These are phyloP conservation scores for Drosophila affinis DNA, from an alignment of 2,888 invertebrate genomes.

Conservation along the genomic window DNA sequence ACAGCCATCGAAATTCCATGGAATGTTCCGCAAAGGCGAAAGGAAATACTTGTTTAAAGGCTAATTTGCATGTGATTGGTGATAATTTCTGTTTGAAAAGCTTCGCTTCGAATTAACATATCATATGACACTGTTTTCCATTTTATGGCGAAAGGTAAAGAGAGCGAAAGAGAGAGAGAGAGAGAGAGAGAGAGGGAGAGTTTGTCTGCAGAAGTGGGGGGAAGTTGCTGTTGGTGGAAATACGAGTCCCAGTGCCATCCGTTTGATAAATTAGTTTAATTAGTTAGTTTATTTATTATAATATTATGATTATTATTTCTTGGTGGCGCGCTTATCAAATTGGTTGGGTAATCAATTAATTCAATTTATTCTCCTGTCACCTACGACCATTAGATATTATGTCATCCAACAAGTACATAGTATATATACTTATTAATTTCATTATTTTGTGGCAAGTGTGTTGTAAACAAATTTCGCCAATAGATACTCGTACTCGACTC, in stretches of 20 bases:
- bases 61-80: conserved; percentile 49
- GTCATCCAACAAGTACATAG: neutral
- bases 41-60: conserved; percentile 39
- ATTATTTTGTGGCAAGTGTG: conserved; percentile 1
- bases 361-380: conserved; percentile 34
- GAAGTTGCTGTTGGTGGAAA: neutral
- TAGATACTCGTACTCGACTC: neutral
- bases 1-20: conserved; percentile 27
- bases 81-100: conserved; percentile 48
- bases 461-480: conserved; percentile 22
- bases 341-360: conserved; percentile 24
- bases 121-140: conserved; percentile 58
- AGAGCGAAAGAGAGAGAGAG: neutral
- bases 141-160: neutral
- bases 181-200: neutral
- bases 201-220: conserved; percentile 6
- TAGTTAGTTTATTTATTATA: conserved; percentile 32
- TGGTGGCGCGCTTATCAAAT: conserved; percentile 20
- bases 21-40: conserved; percentile 35
- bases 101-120: conserved; percentile 33
- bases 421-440: conserved; percentile 7
- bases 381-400: conserved; percentile 22
- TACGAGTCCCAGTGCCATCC: neutral
- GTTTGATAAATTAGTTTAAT: conserved; percentile 31
- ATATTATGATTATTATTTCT: conserved; percentile 34